Evolutionary conservation across 2,797 vertebrate genomes (phyloP), one percentile per base, ranked within the genome.

Genomic region (Graptemys geographica): DNA sequence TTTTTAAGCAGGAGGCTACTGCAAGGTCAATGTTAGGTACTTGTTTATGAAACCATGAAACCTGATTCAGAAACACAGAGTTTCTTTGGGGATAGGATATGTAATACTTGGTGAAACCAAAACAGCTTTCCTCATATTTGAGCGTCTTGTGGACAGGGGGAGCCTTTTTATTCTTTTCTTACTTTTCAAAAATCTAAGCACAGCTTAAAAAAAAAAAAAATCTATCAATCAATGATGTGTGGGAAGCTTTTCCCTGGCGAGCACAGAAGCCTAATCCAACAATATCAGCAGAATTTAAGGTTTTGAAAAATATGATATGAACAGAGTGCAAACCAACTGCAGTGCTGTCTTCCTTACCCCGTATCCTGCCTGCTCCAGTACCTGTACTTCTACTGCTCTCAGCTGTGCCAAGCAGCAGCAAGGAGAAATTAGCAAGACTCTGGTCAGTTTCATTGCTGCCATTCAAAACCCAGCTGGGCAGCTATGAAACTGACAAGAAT

Each of bases 11-110:
- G 13, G 78, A 87, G 89, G 47, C 7, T 81, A 85, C n/a, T 57
- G 92, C 53, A 76, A 80, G 6, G 49, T 69, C 59, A 89, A 53
- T 33, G 79, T 4, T 51, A 89, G 55, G 44, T 31, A 62, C 12
- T 57, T 88, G 65, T 84, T 82, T 86, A 92, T 25, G 7, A 7
- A 92, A 88, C 33, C 2, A 28, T 0, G 15, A 62, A 79, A 88
- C 33, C 85, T 65, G 0, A 93, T 87, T 96, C 90, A 1, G 1
- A 37, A 47, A 84, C 21, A 82, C 1, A 16, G 88, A 74, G 15
- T 87, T 89, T 93, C 91, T 69, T 51, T 86, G 83, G 87, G 79
- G 91, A 93, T 92, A 92, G 11, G 41, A 88, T 28, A 49, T 90
- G 78, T 6, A 82, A 44, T 16, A 88, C 59, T 79, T 95, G 10